Evolutionary conservation across 2,113 vertebrate species (phyloP).

Genomic region (Opisthocomus hoazin): DNA sequence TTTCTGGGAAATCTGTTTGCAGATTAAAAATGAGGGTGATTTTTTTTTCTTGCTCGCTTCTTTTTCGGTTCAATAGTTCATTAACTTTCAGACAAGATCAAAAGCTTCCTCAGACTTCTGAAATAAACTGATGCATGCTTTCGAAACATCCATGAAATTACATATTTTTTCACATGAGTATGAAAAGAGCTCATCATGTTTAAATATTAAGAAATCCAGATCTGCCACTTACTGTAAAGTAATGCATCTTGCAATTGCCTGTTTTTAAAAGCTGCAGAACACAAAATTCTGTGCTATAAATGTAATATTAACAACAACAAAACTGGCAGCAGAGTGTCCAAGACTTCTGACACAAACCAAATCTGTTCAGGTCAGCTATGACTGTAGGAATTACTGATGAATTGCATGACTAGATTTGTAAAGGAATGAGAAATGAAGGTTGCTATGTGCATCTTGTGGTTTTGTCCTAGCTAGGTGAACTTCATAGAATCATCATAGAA

Average conservation of each 20-base stretch:
- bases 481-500: too few relatives aligned
- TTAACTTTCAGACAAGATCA: slow-evolving; percentile 29
- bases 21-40: neutral
- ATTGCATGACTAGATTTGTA: neutral
- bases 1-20: neutral
- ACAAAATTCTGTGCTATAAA: neutral
- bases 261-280: neutral
- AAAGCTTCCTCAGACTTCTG: neutral
- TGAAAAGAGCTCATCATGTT: neutral
- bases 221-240: neutral
- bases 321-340: neutral
- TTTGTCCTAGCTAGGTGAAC: neutral
- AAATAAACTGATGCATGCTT: neutral
- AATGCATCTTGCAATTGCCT: neutral
- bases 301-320: neutral
- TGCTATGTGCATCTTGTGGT: neutral
- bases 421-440: neutral
- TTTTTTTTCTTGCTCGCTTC: neutral
- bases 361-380: neutral
- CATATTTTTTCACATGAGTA: neutral
- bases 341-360: neutral
- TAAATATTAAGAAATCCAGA: neutral
- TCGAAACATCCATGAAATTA: neutral
- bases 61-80: neutral
- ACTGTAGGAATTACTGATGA: neutral